These are phyloP conservation scores for Phymastichus coffea DNA, from an alignment of 1,140 invertebrate species.

Conservation along the genomic window DNA sequence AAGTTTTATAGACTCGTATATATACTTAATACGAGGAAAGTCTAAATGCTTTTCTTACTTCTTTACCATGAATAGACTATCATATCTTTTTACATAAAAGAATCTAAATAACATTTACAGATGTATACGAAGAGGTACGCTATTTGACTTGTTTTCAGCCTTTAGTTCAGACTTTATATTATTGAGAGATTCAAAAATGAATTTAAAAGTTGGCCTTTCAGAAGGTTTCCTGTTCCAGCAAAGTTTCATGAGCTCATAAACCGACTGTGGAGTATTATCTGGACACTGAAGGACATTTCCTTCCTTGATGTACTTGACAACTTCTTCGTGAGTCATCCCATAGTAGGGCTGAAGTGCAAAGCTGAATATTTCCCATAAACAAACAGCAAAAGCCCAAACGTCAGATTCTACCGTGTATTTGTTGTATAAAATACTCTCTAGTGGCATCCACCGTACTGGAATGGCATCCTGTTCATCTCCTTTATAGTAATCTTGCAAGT, in stretches of 20 bases:
- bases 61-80: not conserved
- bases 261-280: constrained; percentile 83
- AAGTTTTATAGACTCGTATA: constrained; percentile 23
- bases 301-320: constrained; percentile 89
- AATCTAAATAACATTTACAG: constrained; percentile 32
- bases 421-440: constrained; percentile 91
- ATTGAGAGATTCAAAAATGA: constrained; percentile 69
- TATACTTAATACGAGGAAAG: constrained; percentile 6
- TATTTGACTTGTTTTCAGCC: constrained; percentile 47
- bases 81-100: not conserved
- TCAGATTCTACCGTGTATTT: constrained; percentile 92
- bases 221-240: constrained; percentile 88
- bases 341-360: constrained; percentile 93
- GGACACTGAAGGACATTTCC: constrained; percentile 84
- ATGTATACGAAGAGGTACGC: constrained; percentile 47
- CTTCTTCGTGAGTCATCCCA: constrained; percentile 93
- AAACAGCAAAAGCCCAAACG: constrained; percentile 92
- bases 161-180: constrained; percentile 63
- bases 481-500: constrained; percentile 88
- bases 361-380: constrained; percentile 92
- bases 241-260: constrained; percentile 91
- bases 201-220: constrained; percentile 80
- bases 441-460: constrained; percentile 93
- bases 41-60: constrained; percentile 14
- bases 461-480: constrained; percentile 92